These are phyloP conservation scores for Hydropotes inermis DNA, from an alignment of 2,113 vertebrate species.

Conservation along the genomic window DNA sequence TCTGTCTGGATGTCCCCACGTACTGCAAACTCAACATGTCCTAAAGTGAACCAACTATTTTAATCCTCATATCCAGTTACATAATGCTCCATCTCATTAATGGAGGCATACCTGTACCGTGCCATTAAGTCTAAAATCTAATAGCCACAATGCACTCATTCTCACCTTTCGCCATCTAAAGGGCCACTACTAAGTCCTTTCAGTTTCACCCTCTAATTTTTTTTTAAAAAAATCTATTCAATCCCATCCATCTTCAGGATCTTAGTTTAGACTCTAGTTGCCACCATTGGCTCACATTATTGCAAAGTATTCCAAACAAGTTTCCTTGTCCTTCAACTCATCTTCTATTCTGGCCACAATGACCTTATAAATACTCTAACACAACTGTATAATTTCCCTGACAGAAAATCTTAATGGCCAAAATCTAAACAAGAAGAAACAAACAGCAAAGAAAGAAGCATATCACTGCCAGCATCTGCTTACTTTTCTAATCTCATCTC, in stretches of 20 bases:
- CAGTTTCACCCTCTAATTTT: not conserved
- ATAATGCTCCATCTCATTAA: not conserved
- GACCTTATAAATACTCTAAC: not conserved
- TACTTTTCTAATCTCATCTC: not conserved
- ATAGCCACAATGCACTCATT: not conserved
- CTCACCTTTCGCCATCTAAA: not conserved
- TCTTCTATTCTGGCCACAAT: not conserved
- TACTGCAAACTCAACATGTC: not conserved
- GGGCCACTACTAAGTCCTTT: not conserved
- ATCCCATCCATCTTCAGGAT: not conserved
- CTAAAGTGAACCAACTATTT: not conserved
- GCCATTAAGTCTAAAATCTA: not conserved
- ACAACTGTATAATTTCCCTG: not conserved
- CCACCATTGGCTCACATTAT: not conserved
- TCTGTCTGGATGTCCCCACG: not conserved
- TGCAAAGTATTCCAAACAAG: not conserved
- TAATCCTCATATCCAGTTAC: not conserved
- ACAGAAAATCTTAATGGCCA: not conserved
- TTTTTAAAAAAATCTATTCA: not conserved
- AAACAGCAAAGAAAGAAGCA: not conserved
- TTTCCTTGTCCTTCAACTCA: not conserved
- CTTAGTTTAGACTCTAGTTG: not conserved
- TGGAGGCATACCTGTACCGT: not conserved
- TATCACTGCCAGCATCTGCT: not conserved
- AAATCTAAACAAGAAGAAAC: constrained; percentile 4